Evolutionary conservation across 2,888 invertebrate genomes (phyloP), one percentile per base, ranked within the genome.

Genomic region (Dascillus cervinus): DNA sequence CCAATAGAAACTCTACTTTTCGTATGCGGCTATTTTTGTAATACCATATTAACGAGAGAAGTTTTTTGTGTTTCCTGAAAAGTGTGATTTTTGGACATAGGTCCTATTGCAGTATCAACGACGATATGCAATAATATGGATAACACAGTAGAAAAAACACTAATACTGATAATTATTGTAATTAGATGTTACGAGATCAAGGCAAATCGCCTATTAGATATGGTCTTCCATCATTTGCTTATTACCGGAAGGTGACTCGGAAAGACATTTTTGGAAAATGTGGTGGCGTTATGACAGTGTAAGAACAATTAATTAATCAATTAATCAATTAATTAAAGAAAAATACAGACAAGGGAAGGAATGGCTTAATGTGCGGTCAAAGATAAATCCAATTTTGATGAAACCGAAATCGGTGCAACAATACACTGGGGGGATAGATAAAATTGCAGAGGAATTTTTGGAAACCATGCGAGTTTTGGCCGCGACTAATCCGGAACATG

Each of bases 351-450:
- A 74, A 48, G 73, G 72, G 3, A 67, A 70, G 29, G 69, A 70
- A 37, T 75, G 75, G 74, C 68, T 68, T 44, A 56, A 68, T 25
- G 52, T 72, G 8, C 52, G 74, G 30, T 60, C 64, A 13, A 64
- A 64, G n/a, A 67, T 71, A 2, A 72, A 73, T 46, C 69, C 68
- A 37, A 64, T 70, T 38, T 60, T 75, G 59, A 65, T 75, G 69
- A 59, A 69, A 38, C 73, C 73, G 1, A 59, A 63, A 39, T 48
- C 49, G 2, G 45, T 47, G 1, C 45, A 49, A 27, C 46, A 49
- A 24, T 62, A 63, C 34, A 46, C 55, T 3, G 38, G 37, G 2
- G 47, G 43, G 10, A 56, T 62, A 40, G 52, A 59, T 30, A 35
- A 38, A 2, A 52, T 62, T 2, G 55, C 59, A 3, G 44, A 47